Base-by-base conservation (phyloP, 2,888 invertebrate genomes). In the Tachystola acroxantha region DNA sequence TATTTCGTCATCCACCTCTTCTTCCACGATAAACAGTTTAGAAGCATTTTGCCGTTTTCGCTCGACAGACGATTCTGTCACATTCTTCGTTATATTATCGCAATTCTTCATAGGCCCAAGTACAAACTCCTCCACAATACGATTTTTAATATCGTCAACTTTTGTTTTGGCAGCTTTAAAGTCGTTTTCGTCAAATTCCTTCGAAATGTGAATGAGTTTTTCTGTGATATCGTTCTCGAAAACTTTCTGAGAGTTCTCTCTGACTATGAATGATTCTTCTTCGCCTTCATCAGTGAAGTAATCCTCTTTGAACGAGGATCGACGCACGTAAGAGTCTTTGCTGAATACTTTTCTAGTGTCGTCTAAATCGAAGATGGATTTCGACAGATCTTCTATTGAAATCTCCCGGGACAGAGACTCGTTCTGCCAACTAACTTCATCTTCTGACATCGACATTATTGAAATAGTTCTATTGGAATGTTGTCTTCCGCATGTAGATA, bases 371-470 rank as follows among this genome's bases (percentile, higher is more conserved):
- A 86, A 86, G 41, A 88, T 79, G 12, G 85, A 73, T 59, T 87
- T 87, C 3, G 88, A 88, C 10, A 90, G 69, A 41, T 90, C 89
- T 55, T 90, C 90, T 32, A 88, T 81, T 2, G 90, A 90, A 35
- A 89, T 82, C 45, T 91, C 90, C 38, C 89, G 69, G 0, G 90
- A 89, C 10, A 88, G 69, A 27, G 86, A 66, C 36, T 89, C 85
- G 10, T 87, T 89, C 34, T 88, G 88, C 70, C 87, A 73, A 28
- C 88, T 89, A 45, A 78, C 79, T 13, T 91, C 91, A 47, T 91
- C 91, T 64, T 91, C 91, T 1, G 91, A 91, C 19, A 91, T 75
- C 1, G 91, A 91, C 42, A 89, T 88, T n/a, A 92, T 91, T 0
- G 91, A 91, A n/a, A 91, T 68, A 2, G 89, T 88, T 47, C 91